Percentiles rank a stretch among this genome's conserved stretches.
Conservation (phyloP, 2,888 invertebrate species). For the Heliothis peltigera region DNA sequence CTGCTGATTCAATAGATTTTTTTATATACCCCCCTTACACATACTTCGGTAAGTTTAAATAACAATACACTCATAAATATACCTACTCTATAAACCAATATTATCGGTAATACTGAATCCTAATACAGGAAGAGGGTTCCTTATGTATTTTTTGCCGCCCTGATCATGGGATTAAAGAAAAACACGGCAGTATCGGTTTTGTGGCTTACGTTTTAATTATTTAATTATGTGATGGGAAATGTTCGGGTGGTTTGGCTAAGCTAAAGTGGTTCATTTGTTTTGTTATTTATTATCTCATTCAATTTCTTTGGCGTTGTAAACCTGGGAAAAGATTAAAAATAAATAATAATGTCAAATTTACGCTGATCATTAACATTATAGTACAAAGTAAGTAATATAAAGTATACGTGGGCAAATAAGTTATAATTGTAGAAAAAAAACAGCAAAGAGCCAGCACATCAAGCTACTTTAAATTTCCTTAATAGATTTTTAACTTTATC, state of each 20-base stretch:
- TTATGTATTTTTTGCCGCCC: not conserved
- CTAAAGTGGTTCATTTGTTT: not conserved
- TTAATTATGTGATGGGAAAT: not conserved
- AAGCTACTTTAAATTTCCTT: no score
- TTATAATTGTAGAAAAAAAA: no score
- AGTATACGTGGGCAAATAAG: no score
- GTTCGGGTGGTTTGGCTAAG: conserved; percentile 8
- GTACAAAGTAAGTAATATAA: no score
- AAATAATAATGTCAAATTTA: no score
- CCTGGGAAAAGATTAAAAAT: no score
- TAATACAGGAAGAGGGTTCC: conserved; percentile 14
- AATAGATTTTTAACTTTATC: no score
- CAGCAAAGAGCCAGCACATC: no score
- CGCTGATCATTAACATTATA: no score
- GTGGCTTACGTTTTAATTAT: conserved; percentile 18
- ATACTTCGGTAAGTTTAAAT: conserved; percentile 70
- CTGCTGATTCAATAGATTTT: conserved; percentile 80
- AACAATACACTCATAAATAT: conserved; percentile 67
- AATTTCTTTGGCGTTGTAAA: not conserved
- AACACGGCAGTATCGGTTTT: conserved; percentile 12
- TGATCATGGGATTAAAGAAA: conserved; percentile 22
- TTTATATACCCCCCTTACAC: conserved; percentile 71
- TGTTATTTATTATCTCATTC: conserved; percentile 2
- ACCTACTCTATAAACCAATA: conserved; percentile 8
- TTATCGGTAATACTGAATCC: not conserved